phyloP scores from a whole-genome alignment of 2,888 invertebrate genomes.

The Polydrusus cervinus region DNA sequence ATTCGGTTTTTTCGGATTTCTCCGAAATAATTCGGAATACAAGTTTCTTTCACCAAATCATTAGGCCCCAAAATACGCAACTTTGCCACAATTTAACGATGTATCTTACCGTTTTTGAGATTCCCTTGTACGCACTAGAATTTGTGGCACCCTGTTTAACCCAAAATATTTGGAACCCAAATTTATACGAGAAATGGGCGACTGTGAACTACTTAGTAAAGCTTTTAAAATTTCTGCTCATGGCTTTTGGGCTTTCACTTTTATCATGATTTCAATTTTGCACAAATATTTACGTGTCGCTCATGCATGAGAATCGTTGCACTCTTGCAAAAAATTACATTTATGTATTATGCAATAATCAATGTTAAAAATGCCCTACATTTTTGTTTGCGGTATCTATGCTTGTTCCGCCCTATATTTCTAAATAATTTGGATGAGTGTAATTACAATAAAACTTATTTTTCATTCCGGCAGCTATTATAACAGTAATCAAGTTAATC shows the following conservation, averaged over 20 bases:
- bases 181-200: no score
- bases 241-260: conserved; percentile 32
- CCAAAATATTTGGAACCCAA: no score
- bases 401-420: conserved; percentile 30
- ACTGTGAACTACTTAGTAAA: no score
- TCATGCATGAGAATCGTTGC: conserved; percentile 27
- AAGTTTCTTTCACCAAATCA: no score
- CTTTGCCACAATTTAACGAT: no score
- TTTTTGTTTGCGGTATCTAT: conserved; percentile 14
- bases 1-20: no score
- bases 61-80: no score
- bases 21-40: no score
- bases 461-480: conserved; percentile 12
- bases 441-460: conserved; percentile 20
- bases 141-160: no score
- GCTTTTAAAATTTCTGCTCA: conserved; percentile 4
- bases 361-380: neutral
- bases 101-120: no score
- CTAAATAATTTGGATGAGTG: conserved; percentile 12
- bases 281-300: conserved; percentile 7
- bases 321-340: conserved; percentile 12
- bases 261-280: conserved; percentile 5
- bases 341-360: conserved; percentile 20
- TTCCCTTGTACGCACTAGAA: no score
- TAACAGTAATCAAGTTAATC: conserved; percentile 18